These are phyloP conservation scores for Pelusios castaneus DNA, from an alignment of 2,113 vertebrate species.

Conservation along the genomic window DNA sequence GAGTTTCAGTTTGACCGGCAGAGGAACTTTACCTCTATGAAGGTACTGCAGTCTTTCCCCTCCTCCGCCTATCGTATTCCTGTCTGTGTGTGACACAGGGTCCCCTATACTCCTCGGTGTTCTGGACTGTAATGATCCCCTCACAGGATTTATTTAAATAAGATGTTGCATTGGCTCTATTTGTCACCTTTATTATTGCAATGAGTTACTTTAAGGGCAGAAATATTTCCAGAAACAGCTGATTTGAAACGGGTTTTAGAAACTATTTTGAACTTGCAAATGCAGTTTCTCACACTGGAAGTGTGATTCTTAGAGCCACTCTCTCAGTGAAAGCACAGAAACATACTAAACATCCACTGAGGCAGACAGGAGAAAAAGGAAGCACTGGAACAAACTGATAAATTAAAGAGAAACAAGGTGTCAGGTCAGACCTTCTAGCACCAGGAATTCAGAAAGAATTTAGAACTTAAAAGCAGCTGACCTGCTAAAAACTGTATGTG, in stretches of 20 bases:
- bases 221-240: not conserved
- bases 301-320: no score
- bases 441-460: no score
- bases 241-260: not conserved
- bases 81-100: not conserved
- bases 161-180: not conserved
- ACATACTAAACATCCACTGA: no score
- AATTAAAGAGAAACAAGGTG: no score
- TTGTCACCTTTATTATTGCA: not conserved
- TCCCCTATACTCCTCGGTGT: not conserved
- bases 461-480: no score
- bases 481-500: no score
- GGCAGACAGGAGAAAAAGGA: no score
- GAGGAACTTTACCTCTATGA: conserved; percentile 87
- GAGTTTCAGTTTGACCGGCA: conserved; percentile 84
- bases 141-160: not conserved
- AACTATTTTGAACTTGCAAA: not conserved
- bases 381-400: no score
- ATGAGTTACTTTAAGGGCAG: not conserved
- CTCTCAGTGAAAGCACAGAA: no score
- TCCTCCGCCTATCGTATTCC: not conserved
- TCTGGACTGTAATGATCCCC: not conserved
- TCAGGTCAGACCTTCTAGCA: no score
- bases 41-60: conserved; percentile 69
- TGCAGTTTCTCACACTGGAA: not conserved